Evolutionary conservation across 2,113 vertebrate species (phyloP).

Genomic region (Elaphurus davidianus): DNA sequence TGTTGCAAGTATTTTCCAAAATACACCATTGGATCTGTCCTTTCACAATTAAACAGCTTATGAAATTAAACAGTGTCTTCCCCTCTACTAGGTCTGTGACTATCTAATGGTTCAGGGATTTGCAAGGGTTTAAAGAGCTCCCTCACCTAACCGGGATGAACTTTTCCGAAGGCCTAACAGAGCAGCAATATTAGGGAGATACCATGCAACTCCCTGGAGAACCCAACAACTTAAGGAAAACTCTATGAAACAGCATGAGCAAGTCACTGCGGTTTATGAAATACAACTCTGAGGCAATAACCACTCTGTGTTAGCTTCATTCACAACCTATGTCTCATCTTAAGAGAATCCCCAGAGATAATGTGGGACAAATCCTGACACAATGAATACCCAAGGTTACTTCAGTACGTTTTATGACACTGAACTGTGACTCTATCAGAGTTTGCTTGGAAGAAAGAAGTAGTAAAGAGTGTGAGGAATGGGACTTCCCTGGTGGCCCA

Average conservation of each 20-base stretch:
- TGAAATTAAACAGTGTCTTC: neutral
- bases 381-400: neutral
- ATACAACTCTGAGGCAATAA: neutral
- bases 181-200: neutral
- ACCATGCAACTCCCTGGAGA: neutral
- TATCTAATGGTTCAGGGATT: neutral
- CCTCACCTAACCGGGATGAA: neutral
- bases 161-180: neutral
- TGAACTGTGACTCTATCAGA: neutral
- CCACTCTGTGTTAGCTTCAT: neutral
- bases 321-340: neutral
- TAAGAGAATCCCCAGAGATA: neutral
- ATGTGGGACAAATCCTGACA: neutral
- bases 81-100: constrained; percentile 11
- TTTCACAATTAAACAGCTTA: neutral
- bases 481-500: neutral
- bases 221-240: neutral
- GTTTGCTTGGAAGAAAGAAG: neutral
- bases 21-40: neutral
- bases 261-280: neutral
- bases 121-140: constrained; percentile 13
- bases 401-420: neutral
- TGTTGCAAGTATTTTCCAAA: constrained; percentile 21
- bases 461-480: neutral
- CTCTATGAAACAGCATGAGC: neutral